These are phyloP conservation scores for Centrocercus urophasianus DNA, from an alignment of 2,113 vertebrate species.

Conservation along the genomic window DNA sequence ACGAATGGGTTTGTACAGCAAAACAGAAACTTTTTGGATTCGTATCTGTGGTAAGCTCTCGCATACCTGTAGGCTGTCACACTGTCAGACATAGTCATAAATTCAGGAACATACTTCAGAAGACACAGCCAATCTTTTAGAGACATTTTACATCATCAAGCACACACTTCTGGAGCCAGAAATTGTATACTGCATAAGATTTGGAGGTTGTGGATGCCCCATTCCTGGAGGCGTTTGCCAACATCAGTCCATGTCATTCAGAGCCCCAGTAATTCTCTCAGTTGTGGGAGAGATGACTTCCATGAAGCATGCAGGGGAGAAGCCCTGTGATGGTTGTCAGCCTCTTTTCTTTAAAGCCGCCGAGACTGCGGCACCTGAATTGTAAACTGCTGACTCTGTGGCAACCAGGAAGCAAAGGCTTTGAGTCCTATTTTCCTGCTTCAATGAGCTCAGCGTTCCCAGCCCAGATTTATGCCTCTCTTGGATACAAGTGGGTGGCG, in stretches of 20 bases:
- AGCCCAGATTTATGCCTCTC: background rate
- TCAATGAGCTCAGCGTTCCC: background rate
- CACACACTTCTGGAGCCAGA: background rate
- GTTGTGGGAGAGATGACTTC: background rate
- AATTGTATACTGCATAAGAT: background rate
- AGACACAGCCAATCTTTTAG: background rate
- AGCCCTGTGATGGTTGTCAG: background rate
- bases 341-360: background rate
- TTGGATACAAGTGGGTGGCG: background rate
- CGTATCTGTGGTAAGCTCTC: background rate
- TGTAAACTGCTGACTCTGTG: background rate
- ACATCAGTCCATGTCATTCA: background rate
- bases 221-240: background rate
- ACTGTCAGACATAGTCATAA: background rate
- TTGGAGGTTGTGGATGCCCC: too few relatives aligned
- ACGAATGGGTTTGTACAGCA: background rate
- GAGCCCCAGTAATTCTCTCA: background rate
- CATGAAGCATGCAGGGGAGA: background rate
- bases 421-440: background rate
- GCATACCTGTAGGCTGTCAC: background rate
- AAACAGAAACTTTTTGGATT: background rate
- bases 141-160: background rate
- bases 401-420: background rate
- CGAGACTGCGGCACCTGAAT: background rate
- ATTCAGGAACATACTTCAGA: background rate